Percentiles rank a stretch among this genome's conserved stretches.
Evolutionary conservation across 2,113 vertebrate species (phyloP).

Genomic region (Pelodiscus sinensis): DNA sequence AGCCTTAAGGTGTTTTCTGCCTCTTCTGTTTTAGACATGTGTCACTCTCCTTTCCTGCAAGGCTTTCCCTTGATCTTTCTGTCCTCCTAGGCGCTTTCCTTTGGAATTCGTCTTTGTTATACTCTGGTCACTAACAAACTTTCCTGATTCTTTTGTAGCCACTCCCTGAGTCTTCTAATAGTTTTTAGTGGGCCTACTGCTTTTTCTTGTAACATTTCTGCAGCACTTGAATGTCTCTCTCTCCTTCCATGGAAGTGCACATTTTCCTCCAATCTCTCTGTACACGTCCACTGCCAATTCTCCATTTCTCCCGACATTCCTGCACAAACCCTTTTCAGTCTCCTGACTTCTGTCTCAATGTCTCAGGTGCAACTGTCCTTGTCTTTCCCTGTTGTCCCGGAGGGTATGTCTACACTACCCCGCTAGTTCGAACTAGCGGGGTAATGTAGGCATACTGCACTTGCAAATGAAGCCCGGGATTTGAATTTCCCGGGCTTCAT

Average conservation of each 20-base stretch:
- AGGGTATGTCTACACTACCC: too few species aligned
- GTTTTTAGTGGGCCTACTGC: not conserved
- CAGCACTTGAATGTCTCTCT: not conserved
- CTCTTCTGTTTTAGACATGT: not conserved
- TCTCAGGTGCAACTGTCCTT: not conserved
- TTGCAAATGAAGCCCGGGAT: too few species aligned
- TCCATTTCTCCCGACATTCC: rapidly evolving
- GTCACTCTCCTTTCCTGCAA: not conserved
- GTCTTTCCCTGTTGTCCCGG: rapidly evolving
- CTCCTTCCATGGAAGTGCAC: rapidly evolving
- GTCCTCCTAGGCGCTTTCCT: not conserved
- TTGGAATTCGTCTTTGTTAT: not conserved
- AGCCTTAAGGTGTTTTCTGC: not conserved
- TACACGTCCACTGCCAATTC: not conserved
- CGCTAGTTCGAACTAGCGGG: too few species aligned
- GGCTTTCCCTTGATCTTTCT: not conserved
- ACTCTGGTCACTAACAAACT: not conserved
- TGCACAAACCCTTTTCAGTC: rapidly evolving
- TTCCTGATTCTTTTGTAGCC: not conserved
- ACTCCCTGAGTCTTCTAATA: not conserved
- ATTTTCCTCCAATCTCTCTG: rapidly evolving
- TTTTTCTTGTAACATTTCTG: rapidly evolving
- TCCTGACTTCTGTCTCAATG: not conserved
- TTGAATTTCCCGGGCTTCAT: too few species aligned
- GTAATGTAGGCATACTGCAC: too few species aligned